Conservation (phyloP, 2,888 invertebrate species). For the Arctia plantaginis region DNA sequence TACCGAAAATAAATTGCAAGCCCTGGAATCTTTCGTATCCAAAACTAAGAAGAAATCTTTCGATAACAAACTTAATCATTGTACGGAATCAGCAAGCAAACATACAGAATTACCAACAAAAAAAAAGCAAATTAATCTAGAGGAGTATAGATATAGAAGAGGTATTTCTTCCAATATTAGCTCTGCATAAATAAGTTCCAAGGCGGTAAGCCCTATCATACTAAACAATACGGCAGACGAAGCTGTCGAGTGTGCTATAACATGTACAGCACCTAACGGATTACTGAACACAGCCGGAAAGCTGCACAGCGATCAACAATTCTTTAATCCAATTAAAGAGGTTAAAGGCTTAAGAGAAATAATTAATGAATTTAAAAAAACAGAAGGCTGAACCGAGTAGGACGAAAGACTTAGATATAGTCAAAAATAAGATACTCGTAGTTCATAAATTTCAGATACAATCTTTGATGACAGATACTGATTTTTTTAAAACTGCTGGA, state of each 20-base stretch:
- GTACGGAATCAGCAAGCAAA: conserved; percentile 58
- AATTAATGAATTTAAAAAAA: conserved; percentile 80
- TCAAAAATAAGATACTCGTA: conserved; percentile 84
- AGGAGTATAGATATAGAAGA: conserved; percentile 91
- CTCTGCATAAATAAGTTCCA: conserved; percentile 85
- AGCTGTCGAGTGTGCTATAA: conserved; percentile 57
- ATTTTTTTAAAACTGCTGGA: conserved; percentile 84
- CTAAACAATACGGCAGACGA: conserved; percentile 65
- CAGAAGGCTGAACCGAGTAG: conserved; percentile 83
- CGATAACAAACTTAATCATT: conserved; percentile 69
- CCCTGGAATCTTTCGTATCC: conserved; percentile 19
- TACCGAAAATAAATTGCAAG: too few relatives aligned
- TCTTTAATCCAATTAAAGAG: conserved; percentile 87
- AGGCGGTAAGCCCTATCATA: conserved; percentile 80
- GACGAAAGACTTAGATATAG: conserved; percentile 84
- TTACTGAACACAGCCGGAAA: conserved; percentile 51
- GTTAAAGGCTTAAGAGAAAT: conserved; percentile 88
- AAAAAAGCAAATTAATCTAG: conserved; percentile 90
- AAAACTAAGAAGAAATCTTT: conserved; percentile 70
- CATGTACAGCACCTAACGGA: conserved; percentile 53
- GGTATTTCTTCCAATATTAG: conserved; percentile 83
- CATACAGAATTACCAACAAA: conserved; percentile 84
- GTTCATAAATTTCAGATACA: conserved; percentile 80
- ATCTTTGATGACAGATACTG: conserved; percentile 86
- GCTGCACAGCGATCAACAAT: conserved; percentile 61